These are phyloP conservation scores for Phytoseiulus persimilis DNA, from an alignment of 2,888 invertebrate genomes.

Conservation along the genomic window DNA sequence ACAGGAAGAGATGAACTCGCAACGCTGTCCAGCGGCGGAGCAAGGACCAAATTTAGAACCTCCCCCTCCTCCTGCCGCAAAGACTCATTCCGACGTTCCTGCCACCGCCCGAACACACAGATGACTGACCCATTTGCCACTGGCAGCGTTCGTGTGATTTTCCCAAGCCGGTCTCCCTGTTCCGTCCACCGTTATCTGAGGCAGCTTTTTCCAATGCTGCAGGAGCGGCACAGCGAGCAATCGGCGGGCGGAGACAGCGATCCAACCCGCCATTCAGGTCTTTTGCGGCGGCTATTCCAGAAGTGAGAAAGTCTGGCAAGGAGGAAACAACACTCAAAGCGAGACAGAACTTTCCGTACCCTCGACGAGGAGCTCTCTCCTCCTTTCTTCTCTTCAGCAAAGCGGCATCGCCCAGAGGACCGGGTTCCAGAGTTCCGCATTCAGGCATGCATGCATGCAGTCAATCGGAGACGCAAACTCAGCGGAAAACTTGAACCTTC, in stretches of 20 bases:
- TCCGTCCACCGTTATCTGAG: neutral
- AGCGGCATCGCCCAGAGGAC: too few relatives aligned
- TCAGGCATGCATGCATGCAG: too few relatives aligned
- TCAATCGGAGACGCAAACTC: too few relatives aligned
- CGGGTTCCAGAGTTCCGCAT: too few relatives aligned
- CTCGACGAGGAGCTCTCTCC: too few relatives aligned
- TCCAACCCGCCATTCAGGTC: neutral
- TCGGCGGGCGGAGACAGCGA: neutral
- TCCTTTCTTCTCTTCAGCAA: too few relatives aligned
- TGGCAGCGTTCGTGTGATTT: neutral
- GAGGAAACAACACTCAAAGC: neutral
- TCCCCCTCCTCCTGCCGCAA: neutral
- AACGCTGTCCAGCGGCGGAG: neutral
- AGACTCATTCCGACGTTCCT: neutral
- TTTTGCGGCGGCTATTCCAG: neutral
- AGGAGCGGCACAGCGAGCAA: neutral
- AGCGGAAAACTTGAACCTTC: too few relatives aligned
- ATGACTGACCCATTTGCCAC: neutral
- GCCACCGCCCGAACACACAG: neutral
- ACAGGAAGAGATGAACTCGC: neutral
- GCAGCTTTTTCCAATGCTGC: too few relatives aligned
- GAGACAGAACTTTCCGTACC: too few relatives aligned
- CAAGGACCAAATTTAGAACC: neutral
- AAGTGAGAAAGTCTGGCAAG: neutral
- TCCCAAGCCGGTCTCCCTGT: neutral